These are phyloP conservation scores for Eucera pruinosa DNA, from an alignment of 2,888 invertebrate species.

Conservation along the genomic window DNA sequence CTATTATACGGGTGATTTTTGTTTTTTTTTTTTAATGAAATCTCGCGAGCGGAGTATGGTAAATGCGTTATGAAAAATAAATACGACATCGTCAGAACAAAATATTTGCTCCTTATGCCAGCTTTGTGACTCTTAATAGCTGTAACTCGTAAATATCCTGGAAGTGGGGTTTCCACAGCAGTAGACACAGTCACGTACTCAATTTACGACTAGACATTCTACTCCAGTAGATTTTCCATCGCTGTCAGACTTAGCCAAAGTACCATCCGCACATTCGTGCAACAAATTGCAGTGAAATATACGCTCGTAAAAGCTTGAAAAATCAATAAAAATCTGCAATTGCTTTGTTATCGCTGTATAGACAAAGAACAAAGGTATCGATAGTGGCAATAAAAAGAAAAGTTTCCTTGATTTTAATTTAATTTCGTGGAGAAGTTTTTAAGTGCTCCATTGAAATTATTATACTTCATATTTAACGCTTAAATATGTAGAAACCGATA, in stretches of 20 bases:
- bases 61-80: not conserved
- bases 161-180: constrained; percentile 35
- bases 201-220: constrained; percentile 54
- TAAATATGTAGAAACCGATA: too few relatives aligned
- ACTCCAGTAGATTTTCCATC: constrained; percentile 56
- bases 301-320: constrained; percentile 10
- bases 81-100: constrained; percentile 3
- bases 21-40: too few relatives aligned
- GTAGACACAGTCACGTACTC: constrained; percentile 52
- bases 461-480: too few relatives aligned
- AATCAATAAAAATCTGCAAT: constrained; percentile 8
- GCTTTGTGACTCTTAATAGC: constrained; percentile 42
- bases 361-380: not conserved
- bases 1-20: not conserved
- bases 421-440: too few relatives aligned
- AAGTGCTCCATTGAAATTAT: too few relatives aligned
- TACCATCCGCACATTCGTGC: constrained; percentile 30
- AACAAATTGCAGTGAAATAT: constrained; percentile 33
- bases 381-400: constrained; percentile 12
- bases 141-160: constrained; percentile 51
- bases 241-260: constrained; percentile 32
- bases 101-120: constrained; percentile 37
- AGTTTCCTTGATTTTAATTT: constrained; percentile 9
- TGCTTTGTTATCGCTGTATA: constrained; percentile 10
- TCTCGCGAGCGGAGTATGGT: not conserved